These are phyloP conservation scores for Python bivittatus DNA, from an alignment of 2,113 vertebrate genomes.

Conservation along the genomic window DNA sequence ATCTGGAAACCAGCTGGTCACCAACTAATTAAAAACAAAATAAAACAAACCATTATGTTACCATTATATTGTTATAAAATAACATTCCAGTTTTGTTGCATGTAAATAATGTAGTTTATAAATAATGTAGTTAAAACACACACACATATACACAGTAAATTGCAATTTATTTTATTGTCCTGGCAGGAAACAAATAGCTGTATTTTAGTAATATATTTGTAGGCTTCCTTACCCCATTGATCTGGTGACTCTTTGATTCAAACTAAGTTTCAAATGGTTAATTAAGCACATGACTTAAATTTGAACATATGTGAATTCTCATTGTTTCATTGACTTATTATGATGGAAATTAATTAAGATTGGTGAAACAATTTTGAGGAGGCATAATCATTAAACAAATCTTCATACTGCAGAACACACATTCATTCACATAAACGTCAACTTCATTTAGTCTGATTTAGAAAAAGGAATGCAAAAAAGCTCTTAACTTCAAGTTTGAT, in stretches of 20 bases:
- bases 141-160: background rate
- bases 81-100: background rate
- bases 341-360: constrained; percentile 20
- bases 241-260: background rate
- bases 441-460: background rate
- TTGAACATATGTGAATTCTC: constrained; percentile 9
- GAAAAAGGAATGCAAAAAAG: background rate
- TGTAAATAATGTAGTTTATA: background rate
- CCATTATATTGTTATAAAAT: background rate
- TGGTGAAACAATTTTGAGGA: constrained; percentile 25
- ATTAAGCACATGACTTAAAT: constrained; percentile 1
- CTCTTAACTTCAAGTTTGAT: constrained; percentile 3
- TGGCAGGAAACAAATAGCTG: background rate
- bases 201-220: background rate
- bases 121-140: background rate
- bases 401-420: background rate
- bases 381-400: constrained; percentile 19
- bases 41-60: background rate
- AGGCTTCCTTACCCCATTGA: background rate
- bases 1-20: background rate
- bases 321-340: constrained; percentile 18
- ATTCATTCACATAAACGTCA: constrained; percentile 9
- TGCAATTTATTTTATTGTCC: background rate
- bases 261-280: background rate
- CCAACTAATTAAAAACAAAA: background rate